Base-by-base conservation (phyloP, 2,797 vertebrate species). In the Poecilia gillii region DNA sequence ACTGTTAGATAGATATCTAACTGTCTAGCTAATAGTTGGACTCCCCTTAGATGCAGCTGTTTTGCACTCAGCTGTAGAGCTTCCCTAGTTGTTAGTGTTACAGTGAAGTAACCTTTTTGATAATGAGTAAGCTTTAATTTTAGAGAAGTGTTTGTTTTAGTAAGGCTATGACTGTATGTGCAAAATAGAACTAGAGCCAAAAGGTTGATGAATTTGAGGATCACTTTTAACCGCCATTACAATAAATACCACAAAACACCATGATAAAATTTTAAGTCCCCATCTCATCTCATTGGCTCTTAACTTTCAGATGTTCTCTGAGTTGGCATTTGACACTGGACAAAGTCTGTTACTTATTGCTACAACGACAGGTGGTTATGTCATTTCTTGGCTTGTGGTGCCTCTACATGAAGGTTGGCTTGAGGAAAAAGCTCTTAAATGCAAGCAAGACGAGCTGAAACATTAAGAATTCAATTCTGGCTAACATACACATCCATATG, bases 381-480 rank as follows among this genome's bases (percentile, higher is more conserved):
- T 95, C 90, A 94, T 88, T 92, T 93, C 92, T 91, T 93, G 92
- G 89, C 89, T 87, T 79, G 81, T 55, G 64, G 82, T 88, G 87
- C 84, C 72, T 23, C 71, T 82, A 80, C 36, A 46, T 71, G 80
- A 81, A 81, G 39, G 75, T 82, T 78, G 59, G 23, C 66, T 70
- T 70, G 36, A 43, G 66, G 23, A 43, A 68, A n/a, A n/a, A 64
- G 6, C 81, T 23, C 77, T 84, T 77, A 49, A 71, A 80, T 81
- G 75, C 86, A 88, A 92, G 85, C 83, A 89, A 90, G 85, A 89
- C 88, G 86, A 94, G 91, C 90, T 88, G 28, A 74, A 82, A 89
- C 81, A 79, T 81, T 91, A 86, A 89, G 86, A 74, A 82, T 82
- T 90, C 82, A 86, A 80, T 89, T 88, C 84, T 85, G 83, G 79